Percentiles rank a stretch among this genome's conserved stretches.
phyloP scores from a whole-genome alignment of 1,140 invertebrate genomes.

The Cyphomyrmex costatus region DNA sequence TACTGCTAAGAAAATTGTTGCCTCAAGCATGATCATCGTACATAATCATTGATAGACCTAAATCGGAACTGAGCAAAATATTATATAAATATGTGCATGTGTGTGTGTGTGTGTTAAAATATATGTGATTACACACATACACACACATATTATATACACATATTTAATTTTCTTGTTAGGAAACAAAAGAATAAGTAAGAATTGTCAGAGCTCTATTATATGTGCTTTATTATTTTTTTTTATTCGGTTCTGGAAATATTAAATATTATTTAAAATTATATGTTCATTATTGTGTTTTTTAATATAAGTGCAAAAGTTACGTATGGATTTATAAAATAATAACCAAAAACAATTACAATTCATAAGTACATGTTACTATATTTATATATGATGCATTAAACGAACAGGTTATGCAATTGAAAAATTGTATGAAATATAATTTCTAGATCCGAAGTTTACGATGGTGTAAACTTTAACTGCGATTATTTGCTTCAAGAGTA shows the following conservation, averaged over 20 bases:
- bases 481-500: neutral
- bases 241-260: neutral
- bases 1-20: conserved; percentile 25
- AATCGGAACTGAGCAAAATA: neutral
- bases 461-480: conserved; percentile 24
- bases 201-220: neutral
- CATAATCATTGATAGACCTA: conserved; percentile 14
- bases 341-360: neutral
- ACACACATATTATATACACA: neutral
- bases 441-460: neutral
- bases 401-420: neutral
- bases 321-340: neutral
- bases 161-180: neutral
- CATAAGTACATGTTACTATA: neutral
- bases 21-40: neutral
- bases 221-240: neutral
- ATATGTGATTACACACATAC: no score
- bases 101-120: neutral
- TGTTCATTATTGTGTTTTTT: neutral
- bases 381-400: neutral
- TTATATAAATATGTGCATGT: no score
- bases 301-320: neutral
- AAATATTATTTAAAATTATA: neutral
- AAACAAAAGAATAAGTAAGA: neutral
- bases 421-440: conserved; percentile 8